These are phyloP conservation scores for Channallabes apus DNA, from an alignment of 2,797 vertebrate species.

Conservation along the genomic window DNA sequence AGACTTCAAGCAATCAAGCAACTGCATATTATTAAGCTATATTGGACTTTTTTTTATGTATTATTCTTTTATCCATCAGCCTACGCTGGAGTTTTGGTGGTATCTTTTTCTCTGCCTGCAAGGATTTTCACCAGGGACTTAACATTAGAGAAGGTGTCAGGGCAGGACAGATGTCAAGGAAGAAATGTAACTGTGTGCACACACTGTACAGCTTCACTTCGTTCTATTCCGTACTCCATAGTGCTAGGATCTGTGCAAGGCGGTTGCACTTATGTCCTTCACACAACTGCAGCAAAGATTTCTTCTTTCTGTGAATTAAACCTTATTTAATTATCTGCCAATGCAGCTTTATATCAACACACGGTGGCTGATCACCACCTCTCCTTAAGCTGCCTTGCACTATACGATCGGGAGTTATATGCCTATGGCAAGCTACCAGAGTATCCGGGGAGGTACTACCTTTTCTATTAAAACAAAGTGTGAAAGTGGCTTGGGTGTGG, in stretches of 20 bases:
- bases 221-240: neutral
- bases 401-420: neutral
- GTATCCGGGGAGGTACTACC: too few relatives aligned
- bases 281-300: neutral
- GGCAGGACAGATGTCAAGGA: neutral
- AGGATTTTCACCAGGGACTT: neutral
- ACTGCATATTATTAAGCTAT: neutral
- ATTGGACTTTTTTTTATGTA: neutral
- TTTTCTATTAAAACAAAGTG: slow-evolving; percentile 1
- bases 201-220: neutral
- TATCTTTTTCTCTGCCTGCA: neutral
- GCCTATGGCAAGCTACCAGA: neutral
- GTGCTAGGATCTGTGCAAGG: neutral
- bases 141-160: neutral
- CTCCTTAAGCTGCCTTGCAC: neutral
- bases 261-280: neutral
- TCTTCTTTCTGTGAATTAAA: neutral
- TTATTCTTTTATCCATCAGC: neutral
- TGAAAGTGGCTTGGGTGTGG: neutral
- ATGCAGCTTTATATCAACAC: neutral
- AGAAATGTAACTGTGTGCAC: neutral
- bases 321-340: slow-evolving; percentile 24
- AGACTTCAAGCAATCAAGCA: neutral
- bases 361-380: neutral
- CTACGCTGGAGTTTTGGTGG: neutral